Base-by-base conservation (phyloP, 2,797 vertebrate species). In the Sebastes alutus region DNA sequence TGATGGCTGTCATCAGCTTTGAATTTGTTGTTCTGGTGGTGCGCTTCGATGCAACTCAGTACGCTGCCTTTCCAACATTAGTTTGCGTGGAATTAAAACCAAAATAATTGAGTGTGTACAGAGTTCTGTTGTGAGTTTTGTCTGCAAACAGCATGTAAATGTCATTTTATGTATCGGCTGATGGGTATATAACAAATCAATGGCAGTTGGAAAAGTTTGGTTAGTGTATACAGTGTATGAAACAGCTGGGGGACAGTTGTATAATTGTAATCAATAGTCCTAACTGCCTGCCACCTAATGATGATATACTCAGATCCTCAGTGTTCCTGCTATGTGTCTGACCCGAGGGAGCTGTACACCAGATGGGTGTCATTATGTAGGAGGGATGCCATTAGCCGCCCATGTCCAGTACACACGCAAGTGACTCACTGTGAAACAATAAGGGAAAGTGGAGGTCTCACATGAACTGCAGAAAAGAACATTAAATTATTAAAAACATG, bases 201-300 rank as follows among this genome's bases (percentile, higher is more conserved):
- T 83, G 52, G 12, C 10, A 20, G 75, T 66, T 85, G 83, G 85
- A 86, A 72, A 88, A 86, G 83, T 83, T 91, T 75, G 62, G 77
- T 80, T 81, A 42, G 60, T 85, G 66, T 81, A 23, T 81, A 20
- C 62, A 54, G 60, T 74, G 73, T 78, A 75, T 73, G 62, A 79
- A 84, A 35, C 77, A 84, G 71, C 74, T 62, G 25, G 49, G 74
- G 75, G 78, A 33, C 56, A 29, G 88, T 92, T 94, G 82, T 95
- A 88, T 92, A 93, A 94, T 84, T 82, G 77, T 74, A 83, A 92
- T 95, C 94, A 93, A 94, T 95, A 90, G 79, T 88, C 55, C 86
- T 54, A 83, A 88, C 77, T 69, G 83, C 78, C 81, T 75, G 74
- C 81, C 88, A 81, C 65, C 89, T 83, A 90, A 88, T 84, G 77